These are phyloP conservation scores for Leucopsar rothschildi DNA, from an alignment of 2,113 vertebrate species.

Conservation along the genomic window DNA sequence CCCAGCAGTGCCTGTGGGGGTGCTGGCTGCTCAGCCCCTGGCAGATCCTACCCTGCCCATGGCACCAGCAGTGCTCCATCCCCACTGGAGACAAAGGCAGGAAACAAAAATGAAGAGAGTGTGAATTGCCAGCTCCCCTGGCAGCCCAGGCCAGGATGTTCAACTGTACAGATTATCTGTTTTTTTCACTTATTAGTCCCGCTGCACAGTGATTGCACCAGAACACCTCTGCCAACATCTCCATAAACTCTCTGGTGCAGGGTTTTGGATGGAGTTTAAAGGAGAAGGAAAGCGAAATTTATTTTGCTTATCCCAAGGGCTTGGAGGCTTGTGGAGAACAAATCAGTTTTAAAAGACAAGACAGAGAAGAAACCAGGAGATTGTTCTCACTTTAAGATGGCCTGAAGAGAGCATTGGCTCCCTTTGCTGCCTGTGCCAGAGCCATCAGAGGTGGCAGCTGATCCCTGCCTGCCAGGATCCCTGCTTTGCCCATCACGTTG, in stretches of 20 bases:
- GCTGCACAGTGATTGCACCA: fast-evolving
- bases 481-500: background rate
- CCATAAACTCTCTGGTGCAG: background rate
- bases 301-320: background rate
- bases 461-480: fast-evolving
- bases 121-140: background rate
- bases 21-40: background rate
- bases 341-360: background rate
- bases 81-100: fast-evolving
- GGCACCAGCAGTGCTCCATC: background rate
- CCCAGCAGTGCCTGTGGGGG: background rate
- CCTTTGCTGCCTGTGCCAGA: background rate
- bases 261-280: background rate
- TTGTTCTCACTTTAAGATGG: background rate
- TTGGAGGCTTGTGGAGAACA: background rate
- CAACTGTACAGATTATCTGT: background rate
- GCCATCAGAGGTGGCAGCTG: background rate
- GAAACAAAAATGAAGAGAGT: background rate
- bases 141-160: background rate
- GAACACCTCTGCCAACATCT: background rate
- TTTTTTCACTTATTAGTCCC: background rate
- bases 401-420: background rate
- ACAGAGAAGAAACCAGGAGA: background rate
- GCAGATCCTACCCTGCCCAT: background rate
- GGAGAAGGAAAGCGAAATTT: background rate